phyloP scores from a whole-genome alignment of 2,797 vertebrate genomes.

The Pipistrellus pygmaeus region DNA sequence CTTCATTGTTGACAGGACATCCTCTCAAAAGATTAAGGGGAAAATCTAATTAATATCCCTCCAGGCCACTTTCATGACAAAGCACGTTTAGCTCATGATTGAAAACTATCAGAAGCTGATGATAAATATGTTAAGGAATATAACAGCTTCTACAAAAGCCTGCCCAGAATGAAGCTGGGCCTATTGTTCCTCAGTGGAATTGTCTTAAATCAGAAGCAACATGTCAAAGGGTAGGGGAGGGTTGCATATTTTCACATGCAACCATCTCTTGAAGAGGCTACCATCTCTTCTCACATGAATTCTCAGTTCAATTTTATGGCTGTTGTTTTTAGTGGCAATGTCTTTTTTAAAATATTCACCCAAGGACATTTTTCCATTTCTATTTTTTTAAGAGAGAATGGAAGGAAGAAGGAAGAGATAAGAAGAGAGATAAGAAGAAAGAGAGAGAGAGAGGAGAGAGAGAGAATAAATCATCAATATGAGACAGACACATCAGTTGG shows the following conservation, averaged over 20 bases:
- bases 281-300: conserved; percentile 28
- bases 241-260: neutral
- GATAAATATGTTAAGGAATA: conserved; percentile 63
- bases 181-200: neutral
- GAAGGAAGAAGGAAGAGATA: too few relatives aligned
- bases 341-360: too few relatives aligned
- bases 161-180: conserved; percentile 41
- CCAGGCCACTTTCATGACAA: conserved; percentile 61
- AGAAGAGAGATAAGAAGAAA: too few relatives aligned
- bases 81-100: conserved; percentile 57
- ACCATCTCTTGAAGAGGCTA: too few relatives aligned
- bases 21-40: conserved; percentile 74
- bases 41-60: conserved; percentile 79
- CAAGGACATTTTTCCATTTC: too few relatives aligned
- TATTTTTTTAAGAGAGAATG: too few relatives aligned
- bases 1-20: conserved; percentile 77
- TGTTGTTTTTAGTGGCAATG: neutral
- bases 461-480: too few relatives aligned
- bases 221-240: neutral
- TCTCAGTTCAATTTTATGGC: conserved; percentile 38
- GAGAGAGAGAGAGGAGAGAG: too few relatives aligned
- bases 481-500: too few relatives aligned
- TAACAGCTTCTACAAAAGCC: conserved; percentile 28
- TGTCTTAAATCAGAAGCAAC: conserved; percentile 29
- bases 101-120: conserved; percentile 65